A percentile compares a stretch with the other conserved stretches of the same genome.
phyloP scores from a whole-genome alignment of 2,797 vertebrate genomes.

The Hypotaenidia philippensis region DNA sequence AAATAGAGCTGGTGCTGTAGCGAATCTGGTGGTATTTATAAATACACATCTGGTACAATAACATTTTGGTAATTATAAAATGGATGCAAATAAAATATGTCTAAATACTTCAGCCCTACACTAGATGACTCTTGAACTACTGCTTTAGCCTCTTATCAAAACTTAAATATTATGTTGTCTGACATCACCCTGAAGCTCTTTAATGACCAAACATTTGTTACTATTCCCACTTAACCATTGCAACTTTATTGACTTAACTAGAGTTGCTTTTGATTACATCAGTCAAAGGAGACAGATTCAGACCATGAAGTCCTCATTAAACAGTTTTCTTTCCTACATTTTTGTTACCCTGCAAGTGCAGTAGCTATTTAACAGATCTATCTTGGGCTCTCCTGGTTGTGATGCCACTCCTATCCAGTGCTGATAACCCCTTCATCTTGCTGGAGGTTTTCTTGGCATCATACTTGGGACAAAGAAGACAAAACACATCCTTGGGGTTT shows the following conservation, averaged over 20 bases:
- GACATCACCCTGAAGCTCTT: background rate
- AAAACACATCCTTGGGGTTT: background rate
- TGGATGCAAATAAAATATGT: background rate
- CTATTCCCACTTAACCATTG: background rate
- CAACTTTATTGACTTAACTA: background rate
- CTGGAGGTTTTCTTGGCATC: background rate
- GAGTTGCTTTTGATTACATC: background rate
- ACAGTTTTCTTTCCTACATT: fast-evolving
- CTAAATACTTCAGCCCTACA: constrained; percentile 27
- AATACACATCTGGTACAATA: background rate
- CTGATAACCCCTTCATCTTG: background rate
- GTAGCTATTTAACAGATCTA: background rate
- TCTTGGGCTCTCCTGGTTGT: background rate
- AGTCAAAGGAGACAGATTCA: background rate
- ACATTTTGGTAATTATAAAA: background rate
- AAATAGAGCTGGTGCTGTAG: background rate
- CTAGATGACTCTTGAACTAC: background rate
- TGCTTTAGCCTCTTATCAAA: constrained; percentile 1
- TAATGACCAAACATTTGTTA: background rate
- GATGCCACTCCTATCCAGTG: fast-evolving
- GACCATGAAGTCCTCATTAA: background rate
- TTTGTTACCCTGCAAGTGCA: background rate
- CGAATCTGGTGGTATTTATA: constrained; percentile 13
- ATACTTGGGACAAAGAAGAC: background rate
- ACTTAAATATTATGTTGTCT: background rate